Evolutionary conservation across 2,888 invertebrate genomes (phyloP).

Genomic region (Mechanitis messenoides): DNA sequence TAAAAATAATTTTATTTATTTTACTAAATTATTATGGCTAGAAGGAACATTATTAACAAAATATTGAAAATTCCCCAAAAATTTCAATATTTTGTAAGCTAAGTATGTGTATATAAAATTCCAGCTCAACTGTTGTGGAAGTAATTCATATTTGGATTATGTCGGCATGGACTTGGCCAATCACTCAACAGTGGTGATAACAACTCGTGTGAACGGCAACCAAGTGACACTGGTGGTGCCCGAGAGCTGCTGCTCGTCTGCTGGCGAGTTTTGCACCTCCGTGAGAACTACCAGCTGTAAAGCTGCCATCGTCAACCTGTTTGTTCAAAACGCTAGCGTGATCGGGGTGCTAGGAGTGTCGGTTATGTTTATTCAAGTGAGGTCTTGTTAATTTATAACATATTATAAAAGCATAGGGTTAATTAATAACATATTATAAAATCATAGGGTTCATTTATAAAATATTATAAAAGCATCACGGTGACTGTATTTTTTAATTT

Average conservation of each 20-base stretch:
- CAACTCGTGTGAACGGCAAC: conserved; percentile 39
- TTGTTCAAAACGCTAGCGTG: conserved; percentile 59
- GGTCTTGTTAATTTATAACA: background rate
- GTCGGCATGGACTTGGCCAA: conserved; percentile 47
- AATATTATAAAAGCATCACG: too few relatives aligned
- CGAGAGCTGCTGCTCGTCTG: conserved; percentile 45
- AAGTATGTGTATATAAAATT: conserved; percentile 15
- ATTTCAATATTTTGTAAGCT: too few relatives aligned
- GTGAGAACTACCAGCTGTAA: conserved; percentile 50
- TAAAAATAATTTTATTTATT: too few relatives aligned
- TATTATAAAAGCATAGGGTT: background rate
- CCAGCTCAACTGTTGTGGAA: conserved; percentile 65
- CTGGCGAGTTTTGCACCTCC: conserved; percentile 40
- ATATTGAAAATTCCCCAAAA: too few relatives aligned
- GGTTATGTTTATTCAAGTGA: conserved; percentile 66
- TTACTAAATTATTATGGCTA: too few relatives aligned
- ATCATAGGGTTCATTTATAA: too few relatives aligned
- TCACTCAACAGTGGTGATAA: conserved; percentile 45
- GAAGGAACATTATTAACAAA: too few relatives aligned
- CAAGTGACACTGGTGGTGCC: conserved; percentile 45
- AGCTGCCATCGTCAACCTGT: conserved; percentile 44
- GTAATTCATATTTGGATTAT: conserved; percentile 54
- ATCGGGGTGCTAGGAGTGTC: conserved; percentile 66
- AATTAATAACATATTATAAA: too few relatives aligned
- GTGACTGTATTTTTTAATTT: too few relatives aligned